These are phyloP conservation scores for Amitus sp. DNA, from an alignment of 2,888 invertebrate species.

Conservation along the genomic window DNA sequence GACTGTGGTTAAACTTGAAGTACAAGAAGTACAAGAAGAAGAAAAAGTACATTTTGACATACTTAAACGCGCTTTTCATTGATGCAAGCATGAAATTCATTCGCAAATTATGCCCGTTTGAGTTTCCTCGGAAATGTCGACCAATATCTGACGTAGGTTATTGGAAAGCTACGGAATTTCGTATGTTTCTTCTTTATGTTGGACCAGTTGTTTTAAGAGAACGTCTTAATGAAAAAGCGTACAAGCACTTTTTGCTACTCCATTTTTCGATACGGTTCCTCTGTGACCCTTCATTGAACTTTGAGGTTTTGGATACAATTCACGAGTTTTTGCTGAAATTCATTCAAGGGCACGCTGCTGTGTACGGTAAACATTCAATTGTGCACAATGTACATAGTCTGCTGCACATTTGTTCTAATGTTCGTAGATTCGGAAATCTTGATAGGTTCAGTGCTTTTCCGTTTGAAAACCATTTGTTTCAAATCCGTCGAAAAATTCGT, in stretches of 20 bases:
- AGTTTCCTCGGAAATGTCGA: not conserved
- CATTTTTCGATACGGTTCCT: not conserved
- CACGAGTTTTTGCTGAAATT: conserved; percentile 31
- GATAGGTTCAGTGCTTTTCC: conserved; percentile 50
- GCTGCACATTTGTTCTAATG: conserved; percentile 48
- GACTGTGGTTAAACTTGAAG: not conserved
- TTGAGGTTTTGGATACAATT: not conserved
- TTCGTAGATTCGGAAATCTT: conserved; percentile 42
- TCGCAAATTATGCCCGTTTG: not conserved
- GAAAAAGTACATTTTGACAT: not conserved
- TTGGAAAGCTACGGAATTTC: conserved; percentile 11
- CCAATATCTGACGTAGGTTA: not conserved
- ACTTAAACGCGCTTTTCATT: not conserved
- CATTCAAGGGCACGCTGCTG: conserved; percentile 30
- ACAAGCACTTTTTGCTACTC: not conserved
- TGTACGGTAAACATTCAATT: conserved; percentile 41
- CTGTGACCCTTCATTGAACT: not conserved
- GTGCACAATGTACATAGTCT: conserved; percentile 52
- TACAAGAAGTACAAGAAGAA: not conserved
- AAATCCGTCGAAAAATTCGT: not conserved
- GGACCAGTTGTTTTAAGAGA: not conserved
- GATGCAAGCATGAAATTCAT: not conserved
- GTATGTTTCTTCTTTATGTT: conserved; percentile 4
- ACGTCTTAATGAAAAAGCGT: not conserved
- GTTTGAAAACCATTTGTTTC: conserved; percentile 49